Conservation (phyloP, 2,113 vertebrate genomes). For the Amphiprion ocellaris region DNA sequence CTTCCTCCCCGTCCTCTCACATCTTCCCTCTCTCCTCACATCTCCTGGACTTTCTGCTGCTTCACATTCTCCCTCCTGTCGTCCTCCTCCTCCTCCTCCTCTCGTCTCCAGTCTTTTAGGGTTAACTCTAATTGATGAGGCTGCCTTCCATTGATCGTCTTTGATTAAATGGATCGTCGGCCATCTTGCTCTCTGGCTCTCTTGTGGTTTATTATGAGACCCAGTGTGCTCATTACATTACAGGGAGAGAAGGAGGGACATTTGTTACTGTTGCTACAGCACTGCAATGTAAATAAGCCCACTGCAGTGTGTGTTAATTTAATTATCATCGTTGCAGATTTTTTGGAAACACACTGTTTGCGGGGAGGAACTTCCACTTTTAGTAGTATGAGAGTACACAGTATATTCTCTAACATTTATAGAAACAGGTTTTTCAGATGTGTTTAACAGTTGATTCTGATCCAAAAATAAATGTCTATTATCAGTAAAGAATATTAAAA, state of each 20-base stretch:
- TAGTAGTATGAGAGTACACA: too few species aligned
- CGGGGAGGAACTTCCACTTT: background rate
- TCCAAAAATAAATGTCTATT: too few species aligned
- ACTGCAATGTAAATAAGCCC: slow-evolving; percentile 46
- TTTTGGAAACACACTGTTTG: background rate
- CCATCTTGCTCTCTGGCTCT: slow-evolving; percentile 59
- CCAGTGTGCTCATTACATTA: slow-evolving; percentile 62
- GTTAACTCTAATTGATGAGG: slow-evolving; percentile 74
- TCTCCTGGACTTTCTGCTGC: background rate
- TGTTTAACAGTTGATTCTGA: too few species aligned
- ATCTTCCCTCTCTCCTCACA: background rate
- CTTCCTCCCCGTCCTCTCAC: slow-evolving; percentile 5
- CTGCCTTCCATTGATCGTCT: slow-evolving; percentile 64
- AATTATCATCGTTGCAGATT: slow-evolving; percentile 24
- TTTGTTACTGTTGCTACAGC: slow-evolving; percentile 39
- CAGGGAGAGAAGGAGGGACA: slow-evolving; percentile 33
- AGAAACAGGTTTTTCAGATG: too few species aligned
- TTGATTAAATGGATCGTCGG: slow-evolving; percentile 76
- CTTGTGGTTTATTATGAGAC: slow-evolving; percentile 55
- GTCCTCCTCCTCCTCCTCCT: background rate
- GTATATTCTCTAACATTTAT: too few species aligned
- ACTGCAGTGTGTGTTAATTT: slow-evolving; percentile 34
- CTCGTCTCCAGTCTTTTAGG: slow-evolving; percentile 38
- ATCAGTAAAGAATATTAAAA: too few species aligned
- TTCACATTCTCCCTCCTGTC: background rate